Base-by-base conservation (phyloP, 2,797 vertebrate species). In the Gambelia wislizenii region DNA sequence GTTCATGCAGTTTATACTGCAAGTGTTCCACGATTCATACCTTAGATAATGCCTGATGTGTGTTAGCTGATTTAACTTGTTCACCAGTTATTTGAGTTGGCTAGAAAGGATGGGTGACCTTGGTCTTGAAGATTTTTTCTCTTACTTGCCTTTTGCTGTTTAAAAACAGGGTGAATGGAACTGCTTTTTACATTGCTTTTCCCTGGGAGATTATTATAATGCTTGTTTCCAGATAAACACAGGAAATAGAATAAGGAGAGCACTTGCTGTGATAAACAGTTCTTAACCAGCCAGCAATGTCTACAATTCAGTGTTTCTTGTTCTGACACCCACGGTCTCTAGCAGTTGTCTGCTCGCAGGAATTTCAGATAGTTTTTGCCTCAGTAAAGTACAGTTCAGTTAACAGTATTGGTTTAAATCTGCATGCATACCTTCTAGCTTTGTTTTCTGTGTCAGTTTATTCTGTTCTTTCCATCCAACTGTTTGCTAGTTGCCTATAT, bases 201-300 rank as follows among this genome's bases (percentile, higher is more conserved):
- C 30, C 14, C 18, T 47, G 8, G 75, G 61, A 59, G 36, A 20
- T 39, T 88, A 18, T 84, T 70, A 78, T 64, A 79, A 72, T 13
- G 25, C 79, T 89, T 89, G 39, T 79, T 79, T 89, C 56, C 61
- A 49, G 64, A 70, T 72, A 79, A 89, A 77, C 44, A 69, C 59
- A 84, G 72, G 64, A 79, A 78, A 56, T 83, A 84, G 59, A 44
- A 16, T 59, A 85, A 79, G 39, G 52, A 70, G 54, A 85, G 22
- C 39, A 39, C 39, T 84, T 89, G 75, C 64, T 89, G 83, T 79
- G 88, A 89, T 79, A 72, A 89, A 85, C 76, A 79, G 75, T 84
- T 79, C 61, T 59, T 89, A 85, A 85, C 30, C 39, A 79, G 61
- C 87, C 64, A 47, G 72, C 72, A 83, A 12, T 14, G 33, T 27